Conservation (phyloP, 2,113 vertebrate genomes). For the Gnathonemus longibarbis region DNA sequence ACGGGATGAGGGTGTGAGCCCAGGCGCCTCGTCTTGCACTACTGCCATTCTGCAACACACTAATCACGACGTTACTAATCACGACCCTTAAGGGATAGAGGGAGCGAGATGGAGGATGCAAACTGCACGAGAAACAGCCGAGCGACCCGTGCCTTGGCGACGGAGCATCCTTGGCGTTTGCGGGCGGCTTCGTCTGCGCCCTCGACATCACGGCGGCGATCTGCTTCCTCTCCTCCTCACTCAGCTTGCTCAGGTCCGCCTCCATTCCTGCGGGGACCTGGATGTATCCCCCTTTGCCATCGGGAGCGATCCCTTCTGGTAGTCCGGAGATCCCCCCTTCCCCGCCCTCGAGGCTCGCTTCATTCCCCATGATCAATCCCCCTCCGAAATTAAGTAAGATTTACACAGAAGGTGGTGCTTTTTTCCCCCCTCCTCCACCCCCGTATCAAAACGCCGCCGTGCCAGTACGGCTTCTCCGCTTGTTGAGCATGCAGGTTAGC, state of each 20-base stretch:
- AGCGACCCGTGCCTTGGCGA: slow-evolving; percentile 70
- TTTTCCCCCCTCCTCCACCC: not conserved
- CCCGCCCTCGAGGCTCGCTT: slow-evolving; percentile 86
- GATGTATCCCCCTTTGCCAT: slow-evolving; percentile 68
- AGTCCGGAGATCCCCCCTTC: slow-evolving; percentile 68
- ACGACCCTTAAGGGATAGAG: not conserved
- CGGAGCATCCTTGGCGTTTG: slow-evolving; percentile 64
- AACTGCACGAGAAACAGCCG: not conserved
- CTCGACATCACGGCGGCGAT: slow-evolving; percentile 88
- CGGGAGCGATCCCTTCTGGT: slow-evolving; percentile 73
- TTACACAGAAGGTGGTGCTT: slow-evolving; percentile 18
- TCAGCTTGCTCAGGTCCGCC: slow-evolving; percentile 80
- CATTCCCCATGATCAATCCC: slow-evolving; percentile 86
- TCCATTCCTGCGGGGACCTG: slow-evolving; percentile 67
- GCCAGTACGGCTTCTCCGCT: slow-evolving; percentile 32
- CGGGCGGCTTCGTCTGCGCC: slow-evolving; percentile 81
- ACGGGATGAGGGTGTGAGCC: slow-evolving; percentile 47
- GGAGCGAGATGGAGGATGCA: not conserved
- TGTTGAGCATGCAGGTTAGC: slow-evolving; percentile 39
- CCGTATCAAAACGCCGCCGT: slow-evolving; percentile 41
- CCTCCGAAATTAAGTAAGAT: slow-evolving; percentile 17
- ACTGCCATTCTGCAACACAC: slow-evolving; percentile 31
- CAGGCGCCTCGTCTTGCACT: slow-evolving; percentile 33
- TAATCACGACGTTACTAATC: slow-evolving; percentile 29
- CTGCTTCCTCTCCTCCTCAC: slow-evolving; percentile 83